Evolutionary conservation across 2,797 vertebrate species (phyloP).

Genomic region (Clarias platycephalus): DNA sequence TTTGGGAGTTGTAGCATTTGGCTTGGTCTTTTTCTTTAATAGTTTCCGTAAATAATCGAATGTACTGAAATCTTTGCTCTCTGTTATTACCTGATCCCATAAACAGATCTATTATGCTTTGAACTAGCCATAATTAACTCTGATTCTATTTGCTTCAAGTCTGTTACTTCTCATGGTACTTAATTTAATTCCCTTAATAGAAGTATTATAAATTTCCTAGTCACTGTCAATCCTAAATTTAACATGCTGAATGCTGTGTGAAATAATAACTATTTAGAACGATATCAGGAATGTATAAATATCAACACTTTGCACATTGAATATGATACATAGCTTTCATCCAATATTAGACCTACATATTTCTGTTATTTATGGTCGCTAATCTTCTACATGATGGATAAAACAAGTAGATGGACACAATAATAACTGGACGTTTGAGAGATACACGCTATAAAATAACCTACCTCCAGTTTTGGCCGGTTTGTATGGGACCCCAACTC

Average conservation of each 20-base stretch:
- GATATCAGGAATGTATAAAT: not conserved
- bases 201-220: not conserved
- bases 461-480: constrained; percentile 77
- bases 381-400: not conserved
- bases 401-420: not conserved
- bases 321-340: not conserved
- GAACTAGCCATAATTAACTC: not conserved
- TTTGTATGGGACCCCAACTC: constrained; percentile 73
- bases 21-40: not conserved
- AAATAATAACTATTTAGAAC: not conserved
- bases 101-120: not conserved
- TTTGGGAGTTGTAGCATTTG: not conserved
- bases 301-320: not conserved
- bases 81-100: not conserved
- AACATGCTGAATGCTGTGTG: not conserved
- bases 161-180: not conserved
- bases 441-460: constrained; percentile 14
- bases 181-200: not conserved
- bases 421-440: not conserved
- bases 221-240: not conserved
- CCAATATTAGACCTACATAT: not conserved
- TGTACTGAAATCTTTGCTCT: not conserved
- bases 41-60: not conserved
- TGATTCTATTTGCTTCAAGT: not conserved
- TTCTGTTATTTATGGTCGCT: no score